phyloP scores from a whole-genome alignment of 2,113 vertebrate species.

The Ranitomeya imitator region DNA sequence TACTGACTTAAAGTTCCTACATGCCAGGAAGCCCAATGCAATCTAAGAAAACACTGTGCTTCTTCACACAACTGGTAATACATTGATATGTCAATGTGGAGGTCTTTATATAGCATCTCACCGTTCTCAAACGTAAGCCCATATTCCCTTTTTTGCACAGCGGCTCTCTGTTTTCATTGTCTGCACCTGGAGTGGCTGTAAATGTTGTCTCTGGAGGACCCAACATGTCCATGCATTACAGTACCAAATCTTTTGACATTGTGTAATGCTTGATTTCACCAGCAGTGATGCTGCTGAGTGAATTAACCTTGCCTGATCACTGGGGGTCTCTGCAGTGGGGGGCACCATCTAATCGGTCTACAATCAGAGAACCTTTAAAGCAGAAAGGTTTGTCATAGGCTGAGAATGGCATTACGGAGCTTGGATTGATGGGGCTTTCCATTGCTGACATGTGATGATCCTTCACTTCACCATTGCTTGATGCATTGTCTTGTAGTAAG shows the following conservation, averaged over 20 bases:
- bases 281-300: neutral
- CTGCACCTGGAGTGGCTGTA: no score
- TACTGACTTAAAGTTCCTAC: no score
- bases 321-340: neutral
- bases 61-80: no score
- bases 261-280: neutral
- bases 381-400: neutral
- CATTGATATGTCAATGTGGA: no score
- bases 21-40: no score
- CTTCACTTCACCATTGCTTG: neutral
- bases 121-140: no score
- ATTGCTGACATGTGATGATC: constrained; percentile 7
- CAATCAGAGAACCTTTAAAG: neutral
- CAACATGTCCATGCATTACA: neutral
- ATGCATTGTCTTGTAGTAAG: constrained; percentile 2
- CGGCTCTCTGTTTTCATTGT: no score
- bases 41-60: no score
- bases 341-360: neutral
- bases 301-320: neutral
- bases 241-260: neutral
- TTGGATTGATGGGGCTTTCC: constrained; percentile 1
- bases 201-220: no score
- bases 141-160: no score
- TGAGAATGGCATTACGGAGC: neutral
- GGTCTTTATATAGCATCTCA: no score